These are phyloP conservation scores for Hirudinaria manillensis DNA, from an alignment of 2,888 invertebrate species.

Conservation along the genomic window DNA sequence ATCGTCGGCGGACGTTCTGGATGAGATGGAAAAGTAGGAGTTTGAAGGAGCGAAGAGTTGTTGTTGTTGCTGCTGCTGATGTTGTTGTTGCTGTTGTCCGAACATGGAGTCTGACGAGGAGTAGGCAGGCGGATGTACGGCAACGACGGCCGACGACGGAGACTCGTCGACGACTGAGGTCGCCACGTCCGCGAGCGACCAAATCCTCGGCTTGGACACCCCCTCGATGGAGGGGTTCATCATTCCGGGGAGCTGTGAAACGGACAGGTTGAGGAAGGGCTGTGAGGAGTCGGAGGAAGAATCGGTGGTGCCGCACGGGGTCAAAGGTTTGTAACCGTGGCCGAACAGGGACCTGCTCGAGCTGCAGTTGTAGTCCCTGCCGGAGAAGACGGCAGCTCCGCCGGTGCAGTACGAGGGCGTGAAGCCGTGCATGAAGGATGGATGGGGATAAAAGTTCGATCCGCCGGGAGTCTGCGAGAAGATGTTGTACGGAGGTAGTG, in stretches of 20 bases:
- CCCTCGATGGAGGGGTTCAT: constrained; percentile 6
- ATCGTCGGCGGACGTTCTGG: not conserved
- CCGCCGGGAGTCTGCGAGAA: constrained; percentile 2
- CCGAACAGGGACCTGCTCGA: not conserved
- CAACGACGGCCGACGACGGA: not conserved
- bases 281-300: not conserved
- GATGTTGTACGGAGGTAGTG: constrained; percentile 23
- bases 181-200: constrained; percentile 51
- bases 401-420: not conserved
- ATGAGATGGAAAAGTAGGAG: not conserved
- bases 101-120: not conserved
- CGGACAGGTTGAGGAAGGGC: not conserved
- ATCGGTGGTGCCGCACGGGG: not conserved
- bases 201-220: constrained; percentile 46
- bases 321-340: constrained; percentile 11
- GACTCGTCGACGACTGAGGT: constrained; percentile 37
- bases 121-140: not conserved
- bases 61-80: constrained; percentile 9
- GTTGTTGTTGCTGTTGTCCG: not conserved
- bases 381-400: not conserved
- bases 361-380: not conserved
- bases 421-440: not conserved
- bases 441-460: constrained; percentile 9
- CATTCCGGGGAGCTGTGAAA: not conserved
- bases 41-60: constrained; percentile 8